A percentile compares a stretch with the other conserved stretches of the same genome.
phyloP scores from a whole-genome alignment of 92 coral and sea anemone genomes.

The Muricea muricata region DNA sequence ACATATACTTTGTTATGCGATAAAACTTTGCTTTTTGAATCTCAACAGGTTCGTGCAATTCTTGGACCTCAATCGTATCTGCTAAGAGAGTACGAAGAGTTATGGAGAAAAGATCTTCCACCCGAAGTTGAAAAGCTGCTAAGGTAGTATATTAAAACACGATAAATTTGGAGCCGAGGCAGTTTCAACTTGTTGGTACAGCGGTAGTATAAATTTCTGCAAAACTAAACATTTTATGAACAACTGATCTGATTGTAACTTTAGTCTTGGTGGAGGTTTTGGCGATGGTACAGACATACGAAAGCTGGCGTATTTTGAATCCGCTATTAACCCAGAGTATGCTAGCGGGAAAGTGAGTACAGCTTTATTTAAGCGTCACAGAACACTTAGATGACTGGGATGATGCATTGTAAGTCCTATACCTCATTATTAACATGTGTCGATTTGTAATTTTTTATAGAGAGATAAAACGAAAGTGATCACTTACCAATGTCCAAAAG shows the following conservation, averaged over 20 bases:
- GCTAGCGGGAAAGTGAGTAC: conserved; percentile 31
- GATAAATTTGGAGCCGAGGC: too few relatives aligned
- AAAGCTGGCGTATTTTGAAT: conserved; percentile 94
- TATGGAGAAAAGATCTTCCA: conserved; percentile 81
- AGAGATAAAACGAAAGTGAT: conserved; percentile 87
- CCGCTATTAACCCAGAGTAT: conserved; percentile 79
- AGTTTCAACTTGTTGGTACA: too few relatives aligned
- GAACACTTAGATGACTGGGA: too few relatives aligned
- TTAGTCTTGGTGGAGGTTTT: conserved; percentile 45
- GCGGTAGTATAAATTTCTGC: too few relatives aligned
- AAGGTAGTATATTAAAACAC: conserved; percentile 53
- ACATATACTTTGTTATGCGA: too few relatives aligned
- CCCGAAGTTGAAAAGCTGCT: conserved; percentile 82
- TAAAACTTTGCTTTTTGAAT: too few relatives aligned
- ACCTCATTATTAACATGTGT: too few relatives aligned
- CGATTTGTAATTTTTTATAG: conserved; percentile 33
- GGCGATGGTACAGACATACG: conserved; percentile 96
- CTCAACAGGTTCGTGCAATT: conserved; percentile 87
- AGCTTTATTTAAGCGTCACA: not conserved
- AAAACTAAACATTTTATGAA: too few relatives aligned
- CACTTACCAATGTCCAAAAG: conserved; percentile 93
- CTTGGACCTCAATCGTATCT: conserved; percentile 97
- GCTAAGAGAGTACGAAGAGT: conserved; percentile 85
- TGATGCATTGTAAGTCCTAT: too few relatives aligned
- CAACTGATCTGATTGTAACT: not conserved